phyloP scores from a whole-genome alignment of 2,888 invertebrate species.

The Drosophila tanythrix region DNA sequence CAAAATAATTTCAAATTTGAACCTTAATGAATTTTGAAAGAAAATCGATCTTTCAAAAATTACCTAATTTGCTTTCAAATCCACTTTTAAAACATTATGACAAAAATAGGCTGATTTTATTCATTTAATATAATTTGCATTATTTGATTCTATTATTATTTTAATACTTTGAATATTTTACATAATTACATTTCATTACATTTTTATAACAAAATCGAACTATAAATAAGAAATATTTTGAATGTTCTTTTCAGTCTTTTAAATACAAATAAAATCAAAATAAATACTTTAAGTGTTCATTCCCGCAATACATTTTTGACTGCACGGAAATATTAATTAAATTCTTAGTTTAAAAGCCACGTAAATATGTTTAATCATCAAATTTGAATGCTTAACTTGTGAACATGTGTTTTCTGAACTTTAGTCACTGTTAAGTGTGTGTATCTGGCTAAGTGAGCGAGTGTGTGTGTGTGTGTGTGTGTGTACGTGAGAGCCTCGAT shows the following conservation, averaged over 20 bases:
- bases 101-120: not conserved
- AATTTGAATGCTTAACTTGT: not conserved
- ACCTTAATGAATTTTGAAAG: not conserved
- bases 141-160: no score
- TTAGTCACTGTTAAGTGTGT: not conserved
- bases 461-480: not conserved
- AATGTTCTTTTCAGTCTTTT: not conserved
- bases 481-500: not conserved
- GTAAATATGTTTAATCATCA: not conserved
- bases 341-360: not conserved
- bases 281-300: not conserved
- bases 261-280: not conserved
- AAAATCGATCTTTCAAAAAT: not conserved
- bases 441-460: no score
- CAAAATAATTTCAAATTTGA: not conserved
- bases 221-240: not conserved
- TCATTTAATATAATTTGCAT: not conserved
- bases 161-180: no score
- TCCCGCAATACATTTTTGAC: not conserved
- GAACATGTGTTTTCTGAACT: slow-evolving; percentile 4
- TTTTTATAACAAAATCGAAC: not conserved
- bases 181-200: no score
- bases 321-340: not conserved
- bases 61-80: not conserved
- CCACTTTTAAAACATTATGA: no score